phyloP scores from a whole-genome alignment of 2,888 invertebrate species.

The Habroteleia sp. region DNA sequence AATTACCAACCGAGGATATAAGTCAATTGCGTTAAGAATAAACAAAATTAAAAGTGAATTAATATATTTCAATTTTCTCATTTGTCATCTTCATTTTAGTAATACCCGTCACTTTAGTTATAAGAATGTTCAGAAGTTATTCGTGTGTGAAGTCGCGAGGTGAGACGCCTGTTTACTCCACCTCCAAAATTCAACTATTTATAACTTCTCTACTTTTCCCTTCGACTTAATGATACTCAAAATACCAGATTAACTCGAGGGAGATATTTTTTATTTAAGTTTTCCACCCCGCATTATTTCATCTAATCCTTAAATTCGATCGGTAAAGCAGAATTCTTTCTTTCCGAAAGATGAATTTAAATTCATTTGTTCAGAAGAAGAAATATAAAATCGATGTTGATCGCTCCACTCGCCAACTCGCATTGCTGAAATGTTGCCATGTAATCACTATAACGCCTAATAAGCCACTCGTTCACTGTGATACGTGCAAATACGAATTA shows the following conservation, averaged over 20 bases:
- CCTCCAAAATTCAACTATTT: not conserved
- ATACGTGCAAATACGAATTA: constrained; percentile 71
- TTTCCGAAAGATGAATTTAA: no score
- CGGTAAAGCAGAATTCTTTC: no score
- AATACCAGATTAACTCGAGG: no score
- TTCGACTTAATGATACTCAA: no score
- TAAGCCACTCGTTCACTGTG: constrained; percentile 68
- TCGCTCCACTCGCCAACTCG: constrained; percentile 47
- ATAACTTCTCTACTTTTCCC: no score
- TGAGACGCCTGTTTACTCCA: not conserved
- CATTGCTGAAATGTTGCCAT: constrained; percentile 62
- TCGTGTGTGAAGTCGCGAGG: not conserved
- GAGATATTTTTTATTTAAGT: no score
- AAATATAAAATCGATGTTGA: constrained; percentile 49
- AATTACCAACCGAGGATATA: constrained; percentile 11
- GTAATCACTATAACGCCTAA: constrained; percentile 62
- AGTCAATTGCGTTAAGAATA: no score
- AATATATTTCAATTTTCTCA: constrained; percentile 1
- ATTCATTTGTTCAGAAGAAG: no score
- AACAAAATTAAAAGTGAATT: not conserved
- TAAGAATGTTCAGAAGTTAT: not conserved
- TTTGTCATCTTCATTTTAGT: not conserved
- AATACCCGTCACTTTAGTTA: no score
- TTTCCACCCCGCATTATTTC: no score
- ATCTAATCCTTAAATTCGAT: no score